Evolutionary conservation across 1,140 invertebrate genomes (phyloP).

Genomic region (Drosophila ambigua): DNA sequence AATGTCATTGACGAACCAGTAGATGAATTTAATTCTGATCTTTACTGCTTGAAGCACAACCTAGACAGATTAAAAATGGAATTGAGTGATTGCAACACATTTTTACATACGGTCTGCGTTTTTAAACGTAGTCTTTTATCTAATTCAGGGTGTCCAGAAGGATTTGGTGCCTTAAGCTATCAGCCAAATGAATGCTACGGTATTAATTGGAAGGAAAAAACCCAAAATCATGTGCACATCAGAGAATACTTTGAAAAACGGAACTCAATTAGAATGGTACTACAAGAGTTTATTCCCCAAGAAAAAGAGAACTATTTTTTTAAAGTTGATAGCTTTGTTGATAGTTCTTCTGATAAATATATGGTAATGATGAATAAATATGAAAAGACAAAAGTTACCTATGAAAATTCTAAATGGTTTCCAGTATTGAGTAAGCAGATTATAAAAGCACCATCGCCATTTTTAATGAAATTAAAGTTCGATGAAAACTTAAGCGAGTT

Average conservation of each 20-base stretch:
- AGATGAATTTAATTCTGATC: constrained; percentile 29
- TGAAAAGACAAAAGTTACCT: constrained; percentile 17
- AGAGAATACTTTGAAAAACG: constrained; percentile 51
- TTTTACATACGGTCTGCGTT: constrained; percentile 62
- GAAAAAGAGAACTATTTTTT: constrained; percentile 13
- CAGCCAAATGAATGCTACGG: constrained; percentile 56
- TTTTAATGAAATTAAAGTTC: constrained; percentile 63
- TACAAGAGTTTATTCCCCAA: constrained; percentile 11
- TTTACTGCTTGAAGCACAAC: constrained; percentile 42
- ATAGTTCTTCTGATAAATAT: constrained; percentile 18
- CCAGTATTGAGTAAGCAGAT: constrained; percentile 24
- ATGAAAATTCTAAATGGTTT: background rate
- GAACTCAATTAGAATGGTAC: constrained; percentile 22
- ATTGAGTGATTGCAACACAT: constrained; percentile 40
- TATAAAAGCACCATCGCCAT: constrained; percentile 13
- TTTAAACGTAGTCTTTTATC: constrained; percentile 52
- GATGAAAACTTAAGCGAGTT: constrained; percentile 40
- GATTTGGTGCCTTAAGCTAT: constrained; percentile 57
- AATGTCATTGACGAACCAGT: constrained; percentile 23
- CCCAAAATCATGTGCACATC: background rate
- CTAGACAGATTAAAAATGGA: background rate
- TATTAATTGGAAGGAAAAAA: constrained; percentile 21
- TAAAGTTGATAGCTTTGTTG: constrained; percentile 22
- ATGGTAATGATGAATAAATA: constrained; percentile 34
- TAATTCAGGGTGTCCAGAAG: constrained; percentile 60